A percentile compares a stretch with the other conserved stretches of the same genome.
Evolutionary conservation across 2,888 invertebrate genomes (phyloP).

Genomic region (Sphinx pinastri): DNA sequence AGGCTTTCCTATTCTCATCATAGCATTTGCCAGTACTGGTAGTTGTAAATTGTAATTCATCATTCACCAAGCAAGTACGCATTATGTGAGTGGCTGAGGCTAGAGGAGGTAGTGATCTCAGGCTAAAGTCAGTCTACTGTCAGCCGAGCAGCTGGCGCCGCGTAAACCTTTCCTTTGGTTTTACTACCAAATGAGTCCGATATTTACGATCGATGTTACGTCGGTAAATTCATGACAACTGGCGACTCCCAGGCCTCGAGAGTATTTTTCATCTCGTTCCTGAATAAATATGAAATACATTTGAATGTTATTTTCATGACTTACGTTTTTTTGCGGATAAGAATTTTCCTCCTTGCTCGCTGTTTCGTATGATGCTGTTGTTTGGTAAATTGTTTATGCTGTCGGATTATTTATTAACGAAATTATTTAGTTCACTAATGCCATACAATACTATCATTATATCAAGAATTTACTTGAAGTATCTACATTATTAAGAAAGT

Average conservation of each 20-base stretch:
- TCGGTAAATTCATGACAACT: constrained; percentile 45
- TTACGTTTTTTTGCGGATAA: background rate
- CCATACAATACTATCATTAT: no score
- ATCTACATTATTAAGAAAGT: no score
- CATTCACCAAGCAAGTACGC: no score
- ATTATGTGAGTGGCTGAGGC: no score
- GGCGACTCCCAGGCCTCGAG: constrained; percentile 30
- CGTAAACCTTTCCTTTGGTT: background rate
- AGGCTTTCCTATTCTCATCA: no score
- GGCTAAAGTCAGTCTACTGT: no score
- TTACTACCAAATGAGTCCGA: background rate
- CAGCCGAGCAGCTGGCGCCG: no score
- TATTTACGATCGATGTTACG: constrained; percentile 19
- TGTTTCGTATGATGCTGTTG: background rate
- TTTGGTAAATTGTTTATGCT: background rate
- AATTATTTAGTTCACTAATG: background rate
- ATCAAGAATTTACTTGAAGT: no score
- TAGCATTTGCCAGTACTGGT: no score
- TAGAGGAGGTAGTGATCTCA: no score
- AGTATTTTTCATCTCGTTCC: constrained; percentile 43
- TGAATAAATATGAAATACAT: constrained; percentile 46
- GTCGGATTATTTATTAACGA: background rate
- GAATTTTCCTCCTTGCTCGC: background rate
- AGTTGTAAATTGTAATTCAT: no score
- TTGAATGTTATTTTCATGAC: constrained; percentile 47